phyloP scores from a whole-genome alignment of 2,888 invertebrate genomes.

The Perdita meconis region DNA sequence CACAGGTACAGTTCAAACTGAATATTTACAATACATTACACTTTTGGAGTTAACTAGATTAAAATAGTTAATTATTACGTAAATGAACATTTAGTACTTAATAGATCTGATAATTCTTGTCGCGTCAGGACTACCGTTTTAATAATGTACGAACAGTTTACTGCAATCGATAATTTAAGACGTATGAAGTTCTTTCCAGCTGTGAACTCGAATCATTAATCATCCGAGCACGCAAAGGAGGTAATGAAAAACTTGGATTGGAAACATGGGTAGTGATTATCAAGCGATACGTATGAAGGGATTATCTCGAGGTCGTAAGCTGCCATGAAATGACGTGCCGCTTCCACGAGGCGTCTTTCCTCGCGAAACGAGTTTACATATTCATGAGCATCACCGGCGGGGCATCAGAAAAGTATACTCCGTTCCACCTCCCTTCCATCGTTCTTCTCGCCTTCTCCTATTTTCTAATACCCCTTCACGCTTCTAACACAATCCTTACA shows the following conservation, averaged over 20 bases:
- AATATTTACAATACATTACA: no score
- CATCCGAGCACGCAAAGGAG: slow-evolving; percentile 42
- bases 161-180: slow-evolving; percentile 29
- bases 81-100: no score
- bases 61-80: no score
- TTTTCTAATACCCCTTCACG: slow-evolving; percentile 44
- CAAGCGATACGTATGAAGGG: slow-evolving; percentile 61
- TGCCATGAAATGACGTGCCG: slow-evolving; percentile 69
- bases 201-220: slow-evolving; percentile 53
- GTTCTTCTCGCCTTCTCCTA: slow-evolving; percentile 22
- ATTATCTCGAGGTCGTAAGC: slow-evolving; percentile 65
- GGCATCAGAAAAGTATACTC: slow-evolving; percentile 69
- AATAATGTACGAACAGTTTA: no score
- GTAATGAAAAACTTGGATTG: slow-evolving; percentile 55
- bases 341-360: slow-evolving; percentile 68
- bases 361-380: slow-evolving; percentile 78
- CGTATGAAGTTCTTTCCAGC: slow-evolving; percentile 22
- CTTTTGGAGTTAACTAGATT: no score
- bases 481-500: slow-evolving; percentile 5
- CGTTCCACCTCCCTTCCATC: slow-evolving; percentile 49
- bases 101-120: no score
- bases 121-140: no score
- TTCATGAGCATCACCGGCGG: slow-evolving; percentile 68
- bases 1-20: neutral
- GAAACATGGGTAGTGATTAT: slow-evolving; percentile 54